A percentile compares a stretch with the other conserved stretches of the same genome.
These are phyloP conservation scores for Sphaerodactylus townsendi DNA, from an alignment of 2,113 vertebrate genomes.

Conservation along the genomic window DNA sequence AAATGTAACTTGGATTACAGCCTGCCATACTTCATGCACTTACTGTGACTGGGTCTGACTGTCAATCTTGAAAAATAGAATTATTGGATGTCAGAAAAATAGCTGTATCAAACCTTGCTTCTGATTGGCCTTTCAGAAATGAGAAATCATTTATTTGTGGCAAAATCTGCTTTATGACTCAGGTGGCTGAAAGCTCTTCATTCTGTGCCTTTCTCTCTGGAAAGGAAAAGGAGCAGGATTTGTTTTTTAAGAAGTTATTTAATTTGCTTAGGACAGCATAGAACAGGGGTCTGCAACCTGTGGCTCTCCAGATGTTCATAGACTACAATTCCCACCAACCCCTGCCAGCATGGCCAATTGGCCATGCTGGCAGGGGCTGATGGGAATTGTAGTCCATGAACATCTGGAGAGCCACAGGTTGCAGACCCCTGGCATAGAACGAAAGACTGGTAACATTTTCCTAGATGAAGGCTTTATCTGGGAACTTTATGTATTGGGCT, in stretches of 20 bases:
- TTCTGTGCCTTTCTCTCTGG: background rate
- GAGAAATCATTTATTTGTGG: background rate
- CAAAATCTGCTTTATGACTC: background rate
- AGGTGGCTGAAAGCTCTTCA: background rate
- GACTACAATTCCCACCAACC: too few relatives aligned
- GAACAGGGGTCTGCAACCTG: too few relatives aligned
- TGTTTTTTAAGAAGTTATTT: background rate
- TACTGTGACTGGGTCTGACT: background rate
- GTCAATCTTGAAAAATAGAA: background rate
- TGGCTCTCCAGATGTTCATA: too few relatives aligned
- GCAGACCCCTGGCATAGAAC: too few relatives aligned
- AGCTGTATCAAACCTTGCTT: background rate
- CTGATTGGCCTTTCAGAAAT: background rate
- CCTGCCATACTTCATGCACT: background rate
- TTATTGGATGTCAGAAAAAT: background rate
- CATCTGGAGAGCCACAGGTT: too few relatives aligned
- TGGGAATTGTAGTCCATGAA: too few relatives aligned
- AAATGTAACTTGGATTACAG: background rate
- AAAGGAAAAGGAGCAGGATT: background rate
- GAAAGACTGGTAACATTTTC: too few relatives aligned
- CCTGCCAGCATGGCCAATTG: too few relatives aligned
- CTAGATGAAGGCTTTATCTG: background rate
- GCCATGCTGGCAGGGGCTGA: too few relatives aligned
- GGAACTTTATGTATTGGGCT: background rate
- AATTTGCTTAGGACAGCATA: background rate